These are phyloP conservation scores for Bombus pascuorum DNA, from an alignment of 1,140 invertebrate genomes.

Conservation along the genomic window DNA sequence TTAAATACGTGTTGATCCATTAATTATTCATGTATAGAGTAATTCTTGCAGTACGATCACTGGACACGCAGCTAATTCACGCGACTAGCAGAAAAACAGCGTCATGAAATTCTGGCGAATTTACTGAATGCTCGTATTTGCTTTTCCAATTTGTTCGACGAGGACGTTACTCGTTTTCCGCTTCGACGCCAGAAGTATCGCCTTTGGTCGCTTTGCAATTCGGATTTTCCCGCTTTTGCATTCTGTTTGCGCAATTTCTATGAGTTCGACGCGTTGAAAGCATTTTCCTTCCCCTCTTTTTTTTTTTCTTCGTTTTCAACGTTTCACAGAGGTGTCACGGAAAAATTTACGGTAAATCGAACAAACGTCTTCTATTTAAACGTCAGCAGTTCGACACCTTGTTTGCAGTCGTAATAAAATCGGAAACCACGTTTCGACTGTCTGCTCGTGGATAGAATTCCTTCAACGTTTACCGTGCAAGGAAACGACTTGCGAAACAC, in stretches of 20 bases:
- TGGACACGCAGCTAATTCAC: slow-evolving; percentile 28
- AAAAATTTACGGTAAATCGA: slow-evolving; percentile 10
- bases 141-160: slow-evolving; percentile 54
- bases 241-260: slow-evolving; percentile 30
- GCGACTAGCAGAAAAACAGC: slow-evolving; percentile 11
- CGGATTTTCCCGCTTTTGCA: slow-evolving; percentile 49
- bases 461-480: background rate
- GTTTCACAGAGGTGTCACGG: background rate
- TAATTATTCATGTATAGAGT: background rate
- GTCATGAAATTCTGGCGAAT: slow-evolving; percentile 35
- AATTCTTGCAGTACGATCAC: background rate
- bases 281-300: too few relatives aligned
- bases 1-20: background rate
- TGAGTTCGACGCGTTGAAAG: background rate
- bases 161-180: slow-evolving; percentile 36
- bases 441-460: background rate
- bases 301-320: background rate
- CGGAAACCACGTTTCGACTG: background rate
- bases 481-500: background rate
- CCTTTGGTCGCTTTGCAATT: slow-evolving; percentile 57
- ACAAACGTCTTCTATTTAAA: slow-evolving; percentile 6
- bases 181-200: slow-evolving; percentile 51
- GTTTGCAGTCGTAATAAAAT: background rate
- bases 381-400: background rate
- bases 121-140: slow-evolving; percentile 45